Percentiles rank a stretch among this genome's conserved stretches.
Evolutionary conservation across 2,888 invertebrate genomes (phyloP).

Genomic region (Himalopsyche tibetana): DNA sequence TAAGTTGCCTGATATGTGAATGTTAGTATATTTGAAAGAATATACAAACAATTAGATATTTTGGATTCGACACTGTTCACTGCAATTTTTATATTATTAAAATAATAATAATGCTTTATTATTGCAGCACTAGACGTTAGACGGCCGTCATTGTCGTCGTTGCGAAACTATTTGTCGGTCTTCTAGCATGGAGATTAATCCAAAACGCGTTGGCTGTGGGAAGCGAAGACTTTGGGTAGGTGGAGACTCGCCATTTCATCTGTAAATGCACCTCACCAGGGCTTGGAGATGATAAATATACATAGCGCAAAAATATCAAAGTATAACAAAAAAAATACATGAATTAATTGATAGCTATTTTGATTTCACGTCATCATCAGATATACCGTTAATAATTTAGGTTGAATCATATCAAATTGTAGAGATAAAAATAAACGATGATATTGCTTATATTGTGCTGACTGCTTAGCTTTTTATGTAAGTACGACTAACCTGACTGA

Average conservation of each 20-base stretch:
- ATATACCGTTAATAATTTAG: too few relatives aligned
- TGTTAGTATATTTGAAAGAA: too few relatives aligned
- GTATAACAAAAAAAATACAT: too few relatives aligned
- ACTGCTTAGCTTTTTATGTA: too few relatives aligned
- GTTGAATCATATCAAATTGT: too few relatives aligned
- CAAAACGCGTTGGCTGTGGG: slow-evolving; percentile 37
- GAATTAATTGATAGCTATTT: too few relatives aligned
- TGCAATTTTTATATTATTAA: slow-evolving; percentile 14
- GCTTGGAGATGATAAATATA: not conserved
- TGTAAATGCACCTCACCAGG: not conserved
- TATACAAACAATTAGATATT: not conserved
- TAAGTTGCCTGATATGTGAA: too few relatives aligned
- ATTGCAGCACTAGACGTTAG: slow-evolving; percentile 28
- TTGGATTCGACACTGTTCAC: not conserved
- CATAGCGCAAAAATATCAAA: too few relatives aligned
- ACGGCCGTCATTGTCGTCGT: not conserved
- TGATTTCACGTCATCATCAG: too few relatives aligned
- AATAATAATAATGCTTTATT: slow-evolving; percentile 25
- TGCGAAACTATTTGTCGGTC: slow-evolving; percentile 13
- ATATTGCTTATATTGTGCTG: too few relatives aligned
- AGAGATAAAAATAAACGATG: too few relatives aligned
- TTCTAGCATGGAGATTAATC: slow-evolving; percentile 7
- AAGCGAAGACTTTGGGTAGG: slow-evolving; percentile 27
- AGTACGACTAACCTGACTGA: too few relatives aligned
- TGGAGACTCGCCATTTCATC: slow-evolving; percentile 33